phyloP scores from a whole-genome alignment of 35 echinoderm and acorn worm species.

The Ptychodera flava region DNA sequence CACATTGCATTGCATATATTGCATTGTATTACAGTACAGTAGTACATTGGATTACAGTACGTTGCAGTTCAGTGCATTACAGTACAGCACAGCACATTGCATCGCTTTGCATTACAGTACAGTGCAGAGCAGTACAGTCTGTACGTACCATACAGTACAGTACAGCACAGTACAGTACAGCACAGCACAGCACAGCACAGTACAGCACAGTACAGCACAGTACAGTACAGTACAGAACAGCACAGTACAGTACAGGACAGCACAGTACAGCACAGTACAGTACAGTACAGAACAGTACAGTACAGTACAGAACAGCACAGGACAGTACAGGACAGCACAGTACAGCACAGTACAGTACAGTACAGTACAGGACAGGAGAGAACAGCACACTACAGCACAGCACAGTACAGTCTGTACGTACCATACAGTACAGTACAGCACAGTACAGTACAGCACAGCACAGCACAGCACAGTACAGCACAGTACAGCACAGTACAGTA shows the following conservation, averaged over 20 bases:
- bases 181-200: constrained; percentile 4
- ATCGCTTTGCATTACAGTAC: not conserved
- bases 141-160: constrained; percentile 17
- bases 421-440: constrained; percentile 27
- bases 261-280: not conserved
- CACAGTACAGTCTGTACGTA: constrained; percentile 4
- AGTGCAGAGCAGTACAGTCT: constrained; percentile 12
- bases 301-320: no score
- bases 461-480: constrained; percentile 21
- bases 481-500: constrained; percentile 14
- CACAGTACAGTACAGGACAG: constrained; percentile 12
- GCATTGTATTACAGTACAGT: not conserved
- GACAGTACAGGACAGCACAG: not conserved
- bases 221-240: constrained; percentile 9
- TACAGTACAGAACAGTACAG: no score
- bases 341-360: constrained; percentile 20
- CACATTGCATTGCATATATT: not conserved
- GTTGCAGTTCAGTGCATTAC: not conserved
- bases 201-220: constrained; percentile 3
- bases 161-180: constrained; percentile 22
- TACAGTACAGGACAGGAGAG: not conserved
- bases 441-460: constrained; percentile 20
- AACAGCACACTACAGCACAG: constrained; percentile 10
- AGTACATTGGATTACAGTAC: not conserved
- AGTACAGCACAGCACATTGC: not conserved